phyloP scores from a whole-genome alignment of 2,113 vertebrate species.

The Capreolus pygargus region DNA sequence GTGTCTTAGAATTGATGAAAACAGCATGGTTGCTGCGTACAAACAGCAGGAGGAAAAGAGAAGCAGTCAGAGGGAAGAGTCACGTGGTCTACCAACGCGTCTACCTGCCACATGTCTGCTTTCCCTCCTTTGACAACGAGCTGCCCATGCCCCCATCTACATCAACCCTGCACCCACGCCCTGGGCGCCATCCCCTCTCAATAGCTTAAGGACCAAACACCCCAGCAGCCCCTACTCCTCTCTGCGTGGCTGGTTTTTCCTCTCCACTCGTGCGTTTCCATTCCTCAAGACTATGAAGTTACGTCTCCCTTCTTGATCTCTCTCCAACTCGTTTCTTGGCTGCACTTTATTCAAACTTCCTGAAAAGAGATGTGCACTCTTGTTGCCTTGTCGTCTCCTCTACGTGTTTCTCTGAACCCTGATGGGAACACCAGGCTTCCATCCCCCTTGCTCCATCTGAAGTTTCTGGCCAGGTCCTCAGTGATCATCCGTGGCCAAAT shows the following conservation, averaged over 20 bases:
- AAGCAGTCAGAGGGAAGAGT: not conserved
- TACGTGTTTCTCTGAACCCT: not conserved
- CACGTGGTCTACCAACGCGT: no score
- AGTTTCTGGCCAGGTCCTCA: not conserved
- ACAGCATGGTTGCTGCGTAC: not conserved
- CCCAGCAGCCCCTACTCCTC: not conserved
- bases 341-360: not conserved
- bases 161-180: no score
- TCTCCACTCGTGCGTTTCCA: not conserved
- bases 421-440: not conserved
- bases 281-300: not conserved
- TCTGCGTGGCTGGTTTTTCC: not conserved
- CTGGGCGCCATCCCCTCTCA: not conserved
- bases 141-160: not conserved
- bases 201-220: no score
- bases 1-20: not conserved
- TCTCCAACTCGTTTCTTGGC: not conserved
- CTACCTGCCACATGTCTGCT: fast-evolving
- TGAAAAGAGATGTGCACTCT: not conserved
- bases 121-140: no score
- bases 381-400: not conserved
- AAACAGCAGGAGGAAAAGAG: not conserved
- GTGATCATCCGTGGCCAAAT: not conserved
- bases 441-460: not conserved
- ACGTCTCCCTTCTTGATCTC: not conserved